Percentiles rank a stretch among this genome's conserved stretches.
These are phyloP conservation scores for Caerostris darwini DNA, from an alignment of 1,140 invertebrate species.

Conservation along the genomic window DNA sequence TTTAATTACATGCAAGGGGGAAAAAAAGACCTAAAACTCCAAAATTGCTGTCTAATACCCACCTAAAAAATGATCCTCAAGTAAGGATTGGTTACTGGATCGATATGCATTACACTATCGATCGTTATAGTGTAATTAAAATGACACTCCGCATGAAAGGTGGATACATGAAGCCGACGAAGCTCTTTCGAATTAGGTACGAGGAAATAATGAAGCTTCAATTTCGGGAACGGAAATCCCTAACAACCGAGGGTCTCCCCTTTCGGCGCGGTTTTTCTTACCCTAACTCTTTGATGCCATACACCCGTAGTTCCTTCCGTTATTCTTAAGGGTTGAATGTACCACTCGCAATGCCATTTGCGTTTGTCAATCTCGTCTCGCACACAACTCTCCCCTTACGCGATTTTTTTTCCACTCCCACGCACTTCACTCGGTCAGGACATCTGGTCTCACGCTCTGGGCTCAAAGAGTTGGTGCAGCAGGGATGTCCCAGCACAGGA, in stretches of 20 bases:
- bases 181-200: constrained; percentile 4
- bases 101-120: constrained; percentile 56
- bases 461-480: neutral
- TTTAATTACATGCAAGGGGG: neutral
- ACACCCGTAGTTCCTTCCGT: constrained; percentile 77
- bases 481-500: neutral
- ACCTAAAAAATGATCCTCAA: neutral
- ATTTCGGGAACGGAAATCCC: constrained; percentile 76
- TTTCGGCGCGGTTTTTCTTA: constrained; percentile 64
- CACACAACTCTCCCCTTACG: constrained; percentile 58
- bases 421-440: neutral
- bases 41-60: neutral
- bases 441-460: constrained; percentile 33
- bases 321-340: constrained; percentile 73
- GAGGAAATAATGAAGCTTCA: constrained; percentile 73
- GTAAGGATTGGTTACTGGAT: constrained; percentile 44
- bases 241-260: constrained; percentile 67
- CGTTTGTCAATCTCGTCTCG: constrained; percentile 70
- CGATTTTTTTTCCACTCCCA: constrained; percentile 38
- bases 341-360: constrained; percentile 72
- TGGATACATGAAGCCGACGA: constrained; percentile 51
- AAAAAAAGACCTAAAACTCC: neutral
- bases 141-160: constrained; percentile 57
- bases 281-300: constrained; percentile 74
- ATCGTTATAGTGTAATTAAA: constrained; percentile 67